A percentile compares a stretch with the other conserved stretches of the same genome.
These are phyloP conservation scores for Gymnoscelis rufifasciata DNA, from an alignment of 2,888 invertebrate genomes.

Conservation along the genomic window DNA sequence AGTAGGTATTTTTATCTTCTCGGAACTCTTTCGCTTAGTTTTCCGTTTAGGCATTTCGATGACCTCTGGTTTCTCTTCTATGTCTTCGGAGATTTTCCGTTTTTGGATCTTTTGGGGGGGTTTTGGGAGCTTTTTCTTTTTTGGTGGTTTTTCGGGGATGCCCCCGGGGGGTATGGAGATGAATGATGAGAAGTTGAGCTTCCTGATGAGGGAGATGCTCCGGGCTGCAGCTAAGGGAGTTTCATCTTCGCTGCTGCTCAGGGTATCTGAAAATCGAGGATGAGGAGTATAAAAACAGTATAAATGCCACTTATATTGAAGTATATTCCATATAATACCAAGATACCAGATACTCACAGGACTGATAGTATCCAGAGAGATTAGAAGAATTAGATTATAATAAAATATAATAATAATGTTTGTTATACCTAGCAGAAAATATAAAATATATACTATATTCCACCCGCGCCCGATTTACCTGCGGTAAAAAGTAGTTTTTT, in stretches of 20 bases:
- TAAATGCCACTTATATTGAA: too few species aligned
- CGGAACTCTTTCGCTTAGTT: slow-evolving; percentile 11
- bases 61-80: slow-evolving; percentile 13
- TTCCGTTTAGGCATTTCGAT: slow-evolving; percentile 12
- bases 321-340: too few species aligned
- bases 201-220: slow-evolving; percentile 38
- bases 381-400: too few species aligned
- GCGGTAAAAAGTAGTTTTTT: too few species aligned
- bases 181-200: slow-evolving; percentile 44
- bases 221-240: slow-evolving; percentile 22
- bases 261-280: slow-evolving; percentile 11
- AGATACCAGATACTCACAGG: too few species aligned
- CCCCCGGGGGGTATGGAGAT: slow-evolving; percentile 43
- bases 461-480: too few species aligned
- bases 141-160: slow-evolving; percentile 12
- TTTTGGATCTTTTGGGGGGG: slow-evolving; percentile 25
- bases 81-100: slow-evolving; percentile 17
- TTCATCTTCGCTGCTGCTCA: slow-evolving; percentile 28
- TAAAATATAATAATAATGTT: too few species aligned
- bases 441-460: too few species aligned
- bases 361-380: too few species aligned
- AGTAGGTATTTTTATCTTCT: slow-evolving; percentile 13
- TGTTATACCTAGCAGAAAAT: too few species aligned
- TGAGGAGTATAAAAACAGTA: not conserved
- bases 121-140: slow-evolving; percentile 16